phyloP scores from a whole-genome alignment of 92 coral and sea anemone genomes.

The Bergia sp. region DNA sequence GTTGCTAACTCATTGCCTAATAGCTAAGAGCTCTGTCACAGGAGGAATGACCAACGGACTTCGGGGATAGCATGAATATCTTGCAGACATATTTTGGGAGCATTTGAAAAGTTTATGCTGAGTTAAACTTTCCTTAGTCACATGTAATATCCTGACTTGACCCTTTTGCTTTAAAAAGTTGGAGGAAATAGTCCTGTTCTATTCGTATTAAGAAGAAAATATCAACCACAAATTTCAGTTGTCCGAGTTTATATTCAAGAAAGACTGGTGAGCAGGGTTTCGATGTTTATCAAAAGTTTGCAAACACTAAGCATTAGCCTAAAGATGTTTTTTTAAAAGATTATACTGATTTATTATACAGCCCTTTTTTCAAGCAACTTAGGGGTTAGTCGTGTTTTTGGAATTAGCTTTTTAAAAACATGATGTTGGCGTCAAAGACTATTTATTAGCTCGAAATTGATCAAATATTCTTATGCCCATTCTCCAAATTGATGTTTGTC shows the following conservation, averaged over 20 bases:
- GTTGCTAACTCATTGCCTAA: background rate
- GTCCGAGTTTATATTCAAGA: background rate
- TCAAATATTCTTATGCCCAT: background rate
- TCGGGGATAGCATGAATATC: background rate
- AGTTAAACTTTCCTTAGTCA: background rate
- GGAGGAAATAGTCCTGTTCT: background rate
- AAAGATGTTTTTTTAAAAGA: too few species aligned
- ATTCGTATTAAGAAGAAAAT: background rate
- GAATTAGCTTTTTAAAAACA: too few species aligned
- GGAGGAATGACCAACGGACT: background rate
- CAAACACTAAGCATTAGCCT: background rate
- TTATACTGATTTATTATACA: too few species aligned
- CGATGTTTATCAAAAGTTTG: background rate
- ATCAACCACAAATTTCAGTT: background rate
- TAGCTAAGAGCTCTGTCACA: background rate
- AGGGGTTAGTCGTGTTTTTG: background rate
- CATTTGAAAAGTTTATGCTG: background rate
- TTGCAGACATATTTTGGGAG: background rate
- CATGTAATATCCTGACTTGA: background rate
- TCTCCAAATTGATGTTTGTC: background rate
- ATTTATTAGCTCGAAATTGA: too few species aligned
- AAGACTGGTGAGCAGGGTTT: background rate
- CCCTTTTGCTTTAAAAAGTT: background rate
- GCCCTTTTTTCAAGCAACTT: background rate
- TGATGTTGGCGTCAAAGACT: too few species aligned